Evolutionary conservation across 2,888 invertebrate genomes (phyloP).

Genomic region (Creontiades dilutus): DNA sequence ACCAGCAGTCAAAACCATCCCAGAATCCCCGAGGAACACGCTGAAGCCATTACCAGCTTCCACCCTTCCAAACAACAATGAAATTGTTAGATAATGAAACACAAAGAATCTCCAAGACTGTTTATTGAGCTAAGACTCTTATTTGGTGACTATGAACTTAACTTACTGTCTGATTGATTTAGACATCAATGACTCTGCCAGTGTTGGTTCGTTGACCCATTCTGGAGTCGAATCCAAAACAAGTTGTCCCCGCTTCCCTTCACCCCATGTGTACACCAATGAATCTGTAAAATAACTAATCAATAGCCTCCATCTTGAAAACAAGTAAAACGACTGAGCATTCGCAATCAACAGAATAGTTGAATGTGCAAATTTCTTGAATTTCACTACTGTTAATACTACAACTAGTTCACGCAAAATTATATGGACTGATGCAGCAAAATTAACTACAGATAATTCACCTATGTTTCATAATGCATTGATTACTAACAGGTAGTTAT

Average conservation of each 20-base stretch:
- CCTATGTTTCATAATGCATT: no score
- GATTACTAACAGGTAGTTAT: no score
- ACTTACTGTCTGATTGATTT: constrained; percentile 81
- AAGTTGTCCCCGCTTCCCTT: constrained; percentile 84
- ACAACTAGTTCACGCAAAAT: no score
- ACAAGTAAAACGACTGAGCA: not conserved
- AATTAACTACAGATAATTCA: no score
- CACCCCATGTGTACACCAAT: constrained; percentile 85
- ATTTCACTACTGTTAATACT: no score
- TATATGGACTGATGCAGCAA: no score
- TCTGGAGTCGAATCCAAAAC: constrained; percentile 81
- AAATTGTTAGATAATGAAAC: not conserved
- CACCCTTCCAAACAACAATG: constrained; percentile 78
- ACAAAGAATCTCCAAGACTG: not conserved
- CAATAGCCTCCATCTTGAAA: not conserved
- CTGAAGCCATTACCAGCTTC: constrained; percentile 84
- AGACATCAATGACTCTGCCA: constrained; percentile 82
- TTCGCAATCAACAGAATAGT: no score
- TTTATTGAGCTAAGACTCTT: not conserved
- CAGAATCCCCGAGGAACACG: constrained; percentile 84
- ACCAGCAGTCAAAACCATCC: constrained; percentile 85
- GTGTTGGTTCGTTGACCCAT: constrained; percentile 81
- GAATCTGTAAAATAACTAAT: constrained; percentile 79
- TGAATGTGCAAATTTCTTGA: no score
- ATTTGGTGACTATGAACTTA: not conserved